Evolutionary conservation across 2,888 invertebrate species (phyloP), one percentile per base, ranked within the genome.

Genomic region (Portevinia maculata): DNA sequence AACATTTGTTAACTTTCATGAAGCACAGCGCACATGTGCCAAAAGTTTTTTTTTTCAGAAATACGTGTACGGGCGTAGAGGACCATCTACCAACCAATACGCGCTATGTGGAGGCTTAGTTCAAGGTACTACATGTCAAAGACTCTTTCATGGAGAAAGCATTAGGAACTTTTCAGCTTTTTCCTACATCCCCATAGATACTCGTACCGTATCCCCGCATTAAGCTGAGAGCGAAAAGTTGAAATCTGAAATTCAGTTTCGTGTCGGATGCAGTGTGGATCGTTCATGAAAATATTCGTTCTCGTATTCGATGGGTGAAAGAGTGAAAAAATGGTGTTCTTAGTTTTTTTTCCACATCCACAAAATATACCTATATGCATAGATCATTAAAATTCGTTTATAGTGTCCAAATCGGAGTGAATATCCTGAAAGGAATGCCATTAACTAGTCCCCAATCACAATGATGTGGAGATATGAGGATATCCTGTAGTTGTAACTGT

Each of bases 231-330:
- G 71, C 71, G 78, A 78, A 78, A 78, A 88, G 87, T 88, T 86
- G 86, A 86, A 87, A 88, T 88, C 86, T 88, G 88, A 89, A 89
- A 88, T 90, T 89, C 88, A 90, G 90, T 90, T 88, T 90, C 87
- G 88, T 88, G 88, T 89, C 88, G 90, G 88, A 88, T 90, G 90
- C 90, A 90, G 90, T 88, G 85, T 88, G 88, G 88, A 87, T 88
- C 88, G 84, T 86, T 87, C 86, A 88, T 89, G 88, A 89, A n/a
- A 79, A 87, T 84, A 85, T 59, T 84, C 69, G 52, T 64, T 57
- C 69, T 62, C 78, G 73, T 50, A 67, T 52, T 76, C 83, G 64
- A 62, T 62, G 48, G 60, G 17, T 46, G 69, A 65, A 62, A 81
- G 79, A 60, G 28, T 39, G 46, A 44, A 53, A 69, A 84, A 83